Percentiles rank a stretch among this genome's conserved stretches.
Evolutionary conservation across 2,113 vertebrate genomes (phyloP).

Genomic region (Chaenocephalus aceratus): DNA sequence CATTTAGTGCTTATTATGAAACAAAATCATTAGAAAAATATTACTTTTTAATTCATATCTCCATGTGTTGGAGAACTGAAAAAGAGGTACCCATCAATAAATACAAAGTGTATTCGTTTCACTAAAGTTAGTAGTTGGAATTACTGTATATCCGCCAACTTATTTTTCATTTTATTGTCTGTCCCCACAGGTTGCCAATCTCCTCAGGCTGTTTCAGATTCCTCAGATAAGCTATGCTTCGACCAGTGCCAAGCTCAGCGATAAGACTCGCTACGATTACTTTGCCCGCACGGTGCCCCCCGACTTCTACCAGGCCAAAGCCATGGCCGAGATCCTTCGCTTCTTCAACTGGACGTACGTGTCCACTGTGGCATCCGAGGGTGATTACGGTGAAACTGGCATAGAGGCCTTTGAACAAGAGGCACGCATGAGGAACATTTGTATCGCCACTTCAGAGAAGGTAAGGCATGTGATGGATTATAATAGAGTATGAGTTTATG

Average conservation of each 20-base stretch:
- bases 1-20: neutral
- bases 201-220: conserved; percentile 97
- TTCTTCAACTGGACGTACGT: conserved; percentile 99
- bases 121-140: neutral
- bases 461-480: conserved; percentile 36
- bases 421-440: conserved; percentile 95
- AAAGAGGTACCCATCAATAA: neutral
- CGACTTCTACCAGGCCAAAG: conserved; percentile 98
- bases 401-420: conserved; percentile 99
- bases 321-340: conserved; percentile 97
- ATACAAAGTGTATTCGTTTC: neutral
- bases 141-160: conserved; percentile 13
- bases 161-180: conserved; percentile 20
- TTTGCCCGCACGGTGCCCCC: conserved; percentile 97
- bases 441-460: conserved; percentile 97
- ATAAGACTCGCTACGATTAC: conserved; percentile 97
- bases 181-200: conserved; percentile 92
- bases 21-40: neutral
- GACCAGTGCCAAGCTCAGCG: conserved; percentile 97
- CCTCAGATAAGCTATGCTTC: conserved; percentile 99
- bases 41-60: neutral
- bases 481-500: neutral
- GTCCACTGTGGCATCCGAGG: conserved; percentile 96
- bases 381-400: conserved; percentile 96
- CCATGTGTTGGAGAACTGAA: neutral